phyloP scores from a whole-genome alignment of 2,797 vertebrate species.

The Crocidura indochinensis region DNA sequence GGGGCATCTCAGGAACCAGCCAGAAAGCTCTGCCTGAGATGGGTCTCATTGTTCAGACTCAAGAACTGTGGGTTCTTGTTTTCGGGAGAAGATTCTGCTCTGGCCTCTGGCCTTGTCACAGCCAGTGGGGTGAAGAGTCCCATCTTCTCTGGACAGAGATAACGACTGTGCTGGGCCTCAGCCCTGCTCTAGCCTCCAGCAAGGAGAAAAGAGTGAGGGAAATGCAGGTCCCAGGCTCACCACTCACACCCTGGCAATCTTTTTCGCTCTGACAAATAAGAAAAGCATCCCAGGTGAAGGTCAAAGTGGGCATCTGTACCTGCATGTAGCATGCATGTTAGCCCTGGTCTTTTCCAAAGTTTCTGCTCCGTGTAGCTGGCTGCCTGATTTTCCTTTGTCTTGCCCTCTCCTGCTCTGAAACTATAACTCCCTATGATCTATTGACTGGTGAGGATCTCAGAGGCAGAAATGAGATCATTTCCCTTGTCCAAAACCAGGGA shows the following conservation, averaged over 20 bases:
- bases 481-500: not conserved
- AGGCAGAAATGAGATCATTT: not conserved
- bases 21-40: too few species aligned
- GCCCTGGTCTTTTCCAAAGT: not conserved
- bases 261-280: not conserved
- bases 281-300: not conserved
- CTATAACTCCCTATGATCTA: not conserved
- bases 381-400: not conserved
- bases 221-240: not conserved
- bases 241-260: not conserved
- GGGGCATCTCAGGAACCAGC: too few species aligned
- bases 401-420: not conserved
- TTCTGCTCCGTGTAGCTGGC: not conserved
- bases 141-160: too few species aligned
- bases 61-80: too few species aligned
- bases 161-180: too few species aligned
- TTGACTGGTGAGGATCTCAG: not conserved
- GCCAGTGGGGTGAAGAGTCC: too few species aligned
- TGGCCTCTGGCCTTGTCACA: not conserved
- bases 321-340: accelerated
- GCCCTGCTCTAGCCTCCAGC: too few species aligned
- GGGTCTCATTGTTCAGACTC: too few species aligned
- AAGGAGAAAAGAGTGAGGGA: too few species aligned
- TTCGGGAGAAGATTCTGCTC: not conserved
- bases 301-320: not conserved